These are phyloP conservation scores for Sebastiscus albofasciatus DNA, from an alignment of 2,797 vertebrate species.

Conservation along the genomic window DNA sequence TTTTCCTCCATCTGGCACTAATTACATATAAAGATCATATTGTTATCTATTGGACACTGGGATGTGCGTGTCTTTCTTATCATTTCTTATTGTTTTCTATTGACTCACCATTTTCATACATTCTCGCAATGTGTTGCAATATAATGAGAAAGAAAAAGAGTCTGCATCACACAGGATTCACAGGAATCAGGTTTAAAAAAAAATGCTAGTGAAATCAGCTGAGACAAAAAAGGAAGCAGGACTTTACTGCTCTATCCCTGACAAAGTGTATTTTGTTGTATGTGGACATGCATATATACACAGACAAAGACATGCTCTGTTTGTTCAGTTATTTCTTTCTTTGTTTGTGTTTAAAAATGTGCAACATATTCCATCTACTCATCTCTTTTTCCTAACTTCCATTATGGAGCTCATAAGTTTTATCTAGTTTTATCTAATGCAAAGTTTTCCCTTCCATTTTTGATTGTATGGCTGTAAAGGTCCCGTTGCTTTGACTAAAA, in stretches of 20 bases:
- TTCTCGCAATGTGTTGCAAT: background rate
- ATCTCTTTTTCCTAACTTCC: background rate
- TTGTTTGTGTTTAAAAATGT: background rate
- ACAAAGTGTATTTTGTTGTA: background rate
- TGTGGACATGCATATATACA: background rate
- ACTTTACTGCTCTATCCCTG: background rate
- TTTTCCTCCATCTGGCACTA: background rate
- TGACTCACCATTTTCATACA: background rate
- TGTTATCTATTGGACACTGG: too few relatives aligned
- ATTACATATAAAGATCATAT: background rate
- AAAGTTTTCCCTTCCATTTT: slow-evolving; percentile 28
- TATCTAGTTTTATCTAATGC: slow-evolving; percentile 12
- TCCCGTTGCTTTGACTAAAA: slow-evolving; percentile 3
- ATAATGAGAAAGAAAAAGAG: background rate
- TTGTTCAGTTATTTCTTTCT: background rate
- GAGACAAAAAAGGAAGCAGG: background rate
- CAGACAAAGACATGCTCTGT: background rate
- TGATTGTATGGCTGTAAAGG: background rate
- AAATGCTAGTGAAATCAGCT: background rate
- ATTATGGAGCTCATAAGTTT: background rate
- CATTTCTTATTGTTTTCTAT: background rate
- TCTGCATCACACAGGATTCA: background rate
- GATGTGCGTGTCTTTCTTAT: too few relatives aligned
- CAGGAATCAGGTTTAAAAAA: background rate
- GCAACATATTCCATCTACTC: background rate